These are phyloP conservation scores for Sebastes vulpes DNA, from an alignment of 2,797 vertebrate genomes.

Conservation along the genomic window DNA sequence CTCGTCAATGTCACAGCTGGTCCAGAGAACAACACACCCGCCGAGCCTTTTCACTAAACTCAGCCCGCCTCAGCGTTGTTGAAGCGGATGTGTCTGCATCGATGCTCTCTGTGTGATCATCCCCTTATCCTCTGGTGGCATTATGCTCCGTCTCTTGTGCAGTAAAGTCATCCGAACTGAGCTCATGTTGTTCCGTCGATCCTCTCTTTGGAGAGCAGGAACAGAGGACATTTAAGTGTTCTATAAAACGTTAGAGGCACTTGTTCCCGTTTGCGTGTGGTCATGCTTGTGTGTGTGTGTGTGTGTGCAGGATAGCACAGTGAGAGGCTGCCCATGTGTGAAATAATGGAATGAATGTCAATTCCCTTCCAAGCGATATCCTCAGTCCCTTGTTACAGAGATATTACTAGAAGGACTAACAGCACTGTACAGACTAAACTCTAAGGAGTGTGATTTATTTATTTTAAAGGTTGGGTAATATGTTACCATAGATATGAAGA, in stretches of 20 bases:
- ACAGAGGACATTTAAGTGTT: neutral
- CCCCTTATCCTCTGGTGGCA: neutral
- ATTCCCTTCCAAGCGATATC: constrained; percentile 14
- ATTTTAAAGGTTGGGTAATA: neutral
- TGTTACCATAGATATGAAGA: neutral
- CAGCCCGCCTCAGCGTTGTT: neutral
- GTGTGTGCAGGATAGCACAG: neutral
- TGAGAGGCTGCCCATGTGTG: constrained; percentile 13
- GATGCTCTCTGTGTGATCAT: neutral
- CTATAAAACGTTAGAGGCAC: neutral
- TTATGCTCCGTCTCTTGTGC: neutral
- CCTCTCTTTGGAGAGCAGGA: neutral
- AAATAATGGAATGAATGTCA: constrained; percentile 26
- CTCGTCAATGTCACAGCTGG: neutral
- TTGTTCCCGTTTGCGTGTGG: neutral
- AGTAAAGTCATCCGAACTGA: neutral
- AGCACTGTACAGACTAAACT: neutral
- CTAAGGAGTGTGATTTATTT: too few relatives aligned
- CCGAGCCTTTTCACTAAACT: neutral
- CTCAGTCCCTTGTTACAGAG: neutral
- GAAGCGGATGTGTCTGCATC: neutral
- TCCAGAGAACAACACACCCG: neutral
- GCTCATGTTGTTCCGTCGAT: neutral
- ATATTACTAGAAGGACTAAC: neutral
- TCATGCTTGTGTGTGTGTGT: neutral